Evolutionary conservation across 2,888 invertebrate species (phyloP), one percentile per base, ranked within the genome.

Genomic region (Ypsolopha sequella): DNA sequence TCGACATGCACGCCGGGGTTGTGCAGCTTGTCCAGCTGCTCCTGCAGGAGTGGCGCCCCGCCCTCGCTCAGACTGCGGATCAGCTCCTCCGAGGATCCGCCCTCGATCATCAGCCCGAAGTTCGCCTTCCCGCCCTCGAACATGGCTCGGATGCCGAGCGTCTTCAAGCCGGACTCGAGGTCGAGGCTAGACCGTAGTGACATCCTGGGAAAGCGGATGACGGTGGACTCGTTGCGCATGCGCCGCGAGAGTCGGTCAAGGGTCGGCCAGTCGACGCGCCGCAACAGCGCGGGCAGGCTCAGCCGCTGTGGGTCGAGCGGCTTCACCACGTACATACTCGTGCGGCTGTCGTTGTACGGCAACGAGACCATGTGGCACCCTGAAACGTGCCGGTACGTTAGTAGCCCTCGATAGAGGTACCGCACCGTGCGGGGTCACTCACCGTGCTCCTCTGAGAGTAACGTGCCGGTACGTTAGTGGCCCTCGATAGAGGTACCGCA

Each of bases 131-230:
- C 58, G 0, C 89, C 87, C 53, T 84, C 68, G 65, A 95, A 95
- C 54, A 95, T 76, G 0, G 91, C 86, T 1, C 69, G 66, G 0
- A 93, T 66, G 0, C 93, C 93, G 52, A 94, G 66, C 2, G 70
- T 64, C 56, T 88, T 70, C 4, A 95, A 72, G 89, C 62, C 0
- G 76, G 56, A 53, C 87, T 89, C 43, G 24, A 94, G 68, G 57
- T 88, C 85, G 2, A 89, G 60, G 0, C 84, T 88, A 47, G 85
- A 89, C 55, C 89, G 88, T 1, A 95, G 73, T 59, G 91, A 89
- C 91, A 95, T 91, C 69, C 91, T 92, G 0, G 95, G 95, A 38
- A 92, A 84, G 36, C 90, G 79, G 0, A 92, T 68, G 2, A 92
- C 76, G 34, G 90, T 85, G 6, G 87, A 77, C 6, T 76, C 77